phyloP scores from a whole-genome alignment of 1,140 invertebrate species.

The Drosophila obscura region DNA sequence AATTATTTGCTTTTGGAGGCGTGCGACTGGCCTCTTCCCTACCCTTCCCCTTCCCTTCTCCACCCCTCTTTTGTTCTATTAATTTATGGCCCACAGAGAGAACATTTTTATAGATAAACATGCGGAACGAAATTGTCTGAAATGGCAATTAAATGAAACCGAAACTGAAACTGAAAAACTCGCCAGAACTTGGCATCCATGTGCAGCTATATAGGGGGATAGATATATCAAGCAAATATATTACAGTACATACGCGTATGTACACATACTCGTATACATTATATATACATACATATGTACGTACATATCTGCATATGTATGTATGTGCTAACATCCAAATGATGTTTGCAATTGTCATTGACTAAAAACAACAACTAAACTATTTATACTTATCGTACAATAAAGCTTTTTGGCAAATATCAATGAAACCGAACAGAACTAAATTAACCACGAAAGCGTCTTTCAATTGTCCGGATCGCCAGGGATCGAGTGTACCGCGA shows the following conservation, averaged over 20 bases:
- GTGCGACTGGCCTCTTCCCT: conserved; percentile 8
- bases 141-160: conserved; percentile 74
- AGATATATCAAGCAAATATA: background rate
- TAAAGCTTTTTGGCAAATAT: conserved; percentile 55
- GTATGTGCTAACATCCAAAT: background rate
- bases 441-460: background rate
- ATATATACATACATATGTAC: conserved; percentile 9
- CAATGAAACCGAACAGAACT: conserved; percentile 31
- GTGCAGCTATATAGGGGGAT: conserved; percentile 49
- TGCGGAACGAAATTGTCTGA: conserved; percentile 70
- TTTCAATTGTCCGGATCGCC: background rate
- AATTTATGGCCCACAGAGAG: conserved; percentile 59
- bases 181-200: conserved; percentile 55
- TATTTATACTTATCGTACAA: conserved; percentile 52
- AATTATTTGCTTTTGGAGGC: conserved; percentile 58
- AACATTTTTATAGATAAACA: conserved; percentile 67
- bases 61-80: conserved; percentile 22
- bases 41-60: no score
- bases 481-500: no score
- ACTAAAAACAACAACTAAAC: conserved; percentile 33
- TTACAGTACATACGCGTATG: conserved; percentile 6
- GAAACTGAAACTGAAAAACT: conserved; percentile 63
- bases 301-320: no score
- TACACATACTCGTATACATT: conserved; percentile 25
- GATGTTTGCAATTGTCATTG: conserved; percentile 47